Conservation (phyloP, 2,797 vertebrate species). For the Etheostoma nigrum region DNA sequence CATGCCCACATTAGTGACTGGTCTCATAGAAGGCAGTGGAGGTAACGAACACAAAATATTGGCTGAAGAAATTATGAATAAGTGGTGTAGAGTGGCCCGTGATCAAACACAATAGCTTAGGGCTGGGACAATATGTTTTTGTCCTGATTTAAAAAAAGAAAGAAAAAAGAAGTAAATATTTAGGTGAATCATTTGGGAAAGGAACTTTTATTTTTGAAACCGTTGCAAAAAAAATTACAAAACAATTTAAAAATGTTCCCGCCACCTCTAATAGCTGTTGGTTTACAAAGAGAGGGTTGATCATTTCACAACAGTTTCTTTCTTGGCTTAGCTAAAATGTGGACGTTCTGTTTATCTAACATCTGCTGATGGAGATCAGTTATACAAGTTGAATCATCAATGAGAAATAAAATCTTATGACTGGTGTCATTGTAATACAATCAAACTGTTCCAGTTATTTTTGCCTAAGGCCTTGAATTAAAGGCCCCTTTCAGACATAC, state of each 20-base stretch:
- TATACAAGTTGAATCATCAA: slow-evolving; percentile 6
- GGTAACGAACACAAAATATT: not conserved
- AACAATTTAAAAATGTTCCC: no score
- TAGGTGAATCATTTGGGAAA: no score
- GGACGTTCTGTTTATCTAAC: not conserved
- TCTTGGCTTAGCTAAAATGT: not conserved
- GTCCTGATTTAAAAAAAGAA: no score
- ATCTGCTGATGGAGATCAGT: not conserved
- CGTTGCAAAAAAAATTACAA: no score
- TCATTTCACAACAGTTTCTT: slow-evolving; percentile 12
- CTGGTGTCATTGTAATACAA: not conserved
- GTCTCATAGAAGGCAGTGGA: not conserved
- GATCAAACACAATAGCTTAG: slow-evolving; percentile 1
- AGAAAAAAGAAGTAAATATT: no score
- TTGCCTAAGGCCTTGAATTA: not conserved
- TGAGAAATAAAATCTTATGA: not conserved
- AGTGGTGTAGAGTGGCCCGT: not conserved
- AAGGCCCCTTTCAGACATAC: not conserved
- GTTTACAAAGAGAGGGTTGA: slow-evolving; percentile 2
- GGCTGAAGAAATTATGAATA: not conserved
- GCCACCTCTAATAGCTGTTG: not conserved
- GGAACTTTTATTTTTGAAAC: no score
- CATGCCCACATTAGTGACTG: not conserved
- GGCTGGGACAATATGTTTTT: no score
- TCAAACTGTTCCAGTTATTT: not conserved